Evolutionary conservation across 92 coral and sea anemone species (phyloP), one percentile per base, ranked within the genome.

Genomic region (Epizoanthus illoricatus): DNA sequence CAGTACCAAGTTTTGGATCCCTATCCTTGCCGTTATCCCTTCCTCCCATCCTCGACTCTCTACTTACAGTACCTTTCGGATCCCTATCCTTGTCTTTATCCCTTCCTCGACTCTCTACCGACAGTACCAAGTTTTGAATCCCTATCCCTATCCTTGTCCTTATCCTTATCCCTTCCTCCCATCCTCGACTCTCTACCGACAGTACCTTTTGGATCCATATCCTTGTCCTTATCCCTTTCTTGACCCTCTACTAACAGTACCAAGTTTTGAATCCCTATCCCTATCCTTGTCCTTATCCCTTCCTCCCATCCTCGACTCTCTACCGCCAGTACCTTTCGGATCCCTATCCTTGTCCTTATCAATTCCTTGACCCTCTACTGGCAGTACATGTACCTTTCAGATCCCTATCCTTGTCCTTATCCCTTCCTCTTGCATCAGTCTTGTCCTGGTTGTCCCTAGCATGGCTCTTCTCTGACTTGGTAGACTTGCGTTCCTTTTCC

Each of bases 401-500:
- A 4, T 19, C 13, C 56, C 56, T 52, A 56, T 39, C 81, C 43
- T 49, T 90, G 40, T 74, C 94, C 16, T 93, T 93, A 20, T 88
- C 97, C 54, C 88, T 93, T 78, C 71, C 90, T 76, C 60, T 87
- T 61, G 73, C 79, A 8, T 90, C 85, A 54, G 74, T 86, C 59
- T 76, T 85, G 15, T 43, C 81, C 12, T 87, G 79, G 18, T 42
- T 88, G 13, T 89, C 98, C 40, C 76, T 67, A 18, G 75, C 82
- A 20, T 74, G 92, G 18, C 67, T 83, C 73, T 93, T 93, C 39
- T 86, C 91, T 43, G 92, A 89, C 87, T 84, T 90, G 52, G 86
- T 88, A 13, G 94, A 86, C 74, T 93, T 93, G 7, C 97, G 78
- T n/a, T 93, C 97, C 43, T 88, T 93, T 33, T 90, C 94, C 64